These are phyloP conservation scores for Tachina fera DNA, from an alignment of 2,888 invertebrate genomes.

Conservation along the genomic window DNA sequence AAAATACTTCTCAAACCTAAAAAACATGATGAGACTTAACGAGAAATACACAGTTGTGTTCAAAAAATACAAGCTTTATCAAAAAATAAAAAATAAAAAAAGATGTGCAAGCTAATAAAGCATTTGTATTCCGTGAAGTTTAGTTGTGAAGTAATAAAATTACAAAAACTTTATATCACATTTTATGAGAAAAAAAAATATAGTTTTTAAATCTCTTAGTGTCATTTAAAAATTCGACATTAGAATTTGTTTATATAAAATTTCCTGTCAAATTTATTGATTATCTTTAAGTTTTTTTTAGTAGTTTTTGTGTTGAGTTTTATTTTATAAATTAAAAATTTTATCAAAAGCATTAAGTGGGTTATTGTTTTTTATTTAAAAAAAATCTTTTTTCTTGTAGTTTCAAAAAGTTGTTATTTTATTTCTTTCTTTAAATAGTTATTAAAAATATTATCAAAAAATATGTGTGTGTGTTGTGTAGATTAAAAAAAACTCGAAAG, in stretches of 20 bases:
- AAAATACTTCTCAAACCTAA: no score
- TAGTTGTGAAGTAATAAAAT: no score
- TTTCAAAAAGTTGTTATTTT: conserved; percentile 46
- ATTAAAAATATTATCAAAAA: conserved; percentile 52
- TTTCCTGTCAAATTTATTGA: conserved; percentile 30
- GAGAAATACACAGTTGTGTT: no score
- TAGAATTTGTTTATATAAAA: not conserved
- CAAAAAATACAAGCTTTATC: no score
- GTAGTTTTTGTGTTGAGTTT: conserved; percentile 38
- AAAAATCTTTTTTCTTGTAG: conserved; percentile 42
- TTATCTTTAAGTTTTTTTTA: conserved; percentile 36
- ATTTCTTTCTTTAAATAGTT: conserved; percentile 39
- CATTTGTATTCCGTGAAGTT: no score
- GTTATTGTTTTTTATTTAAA: conserved; percentile 63
- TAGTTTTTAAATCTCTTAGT: no score
- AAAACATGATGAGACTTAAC: no score
- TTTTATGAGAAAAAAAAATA: no score
- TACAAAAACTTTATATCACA: no score
- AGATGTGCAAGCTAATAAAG: no score
- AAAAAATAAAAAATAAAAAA: no score
- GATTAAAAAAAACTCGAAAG: not conserved
- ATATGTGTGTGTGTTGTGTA: conserved; percentile 2
- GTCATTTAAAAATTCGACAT: no score
- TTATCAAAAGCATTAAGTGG: conserved; percentile 74
- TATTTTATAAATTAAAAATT: conserved; percentile 59